These are phyloP conservation scores for Drosophila bunnanda DNA, from an alignment of 2,888 invertebrate genomes.

Conservation along the genomic window DNA sequence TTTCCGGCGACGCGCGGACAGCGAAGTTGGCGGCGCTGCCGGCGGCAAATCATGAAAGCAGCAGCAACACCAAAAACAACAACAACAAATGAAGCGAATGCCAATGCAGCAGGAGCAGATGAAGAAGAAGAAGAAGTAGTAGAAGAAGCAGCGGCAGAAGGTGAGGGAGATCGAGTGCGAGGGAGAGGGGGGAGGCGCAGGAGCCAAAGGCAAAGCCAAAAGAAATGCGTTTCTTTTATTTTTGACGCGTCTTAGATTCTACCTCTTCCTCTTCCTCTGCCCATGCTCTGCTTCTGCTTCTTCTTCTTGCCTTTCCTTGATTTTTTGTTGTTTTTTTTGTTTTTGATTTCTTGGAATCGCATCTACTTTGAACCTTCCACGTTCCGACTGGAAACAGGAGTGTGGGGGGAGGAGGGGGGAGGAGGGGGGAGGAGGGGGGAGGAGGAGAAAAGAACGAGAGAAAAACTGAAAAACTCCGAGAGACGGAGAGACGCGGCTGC, in stretches of 20 bases:
- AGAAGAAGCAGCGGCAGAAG: constrained; percentile 24
- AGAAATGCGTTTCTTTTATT: constrained; percentile 74
- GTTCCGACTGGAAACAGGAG: constrained; percentile 20
- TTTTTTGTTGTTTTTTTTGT: constrained; percentile 26
- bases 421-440: not conserved
- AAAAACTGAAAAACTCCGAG: constrained; percentile 18
- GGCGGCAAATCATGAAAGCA: constrained; percentile 78
- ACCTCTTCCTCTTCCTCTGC: constrained; percentile 34
- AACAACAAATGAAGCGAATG: constrained; percentile 49
- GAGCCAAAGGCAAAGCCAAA: constrained; percentile 52
- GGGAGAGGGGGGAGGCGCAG: constrained; percentile 31
- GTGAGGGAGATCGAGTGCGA: constrained; percentile 21
- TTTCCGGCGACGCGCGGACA: constrained; percentile 66
- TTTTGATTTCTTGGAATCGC: constrained; percentile 76
- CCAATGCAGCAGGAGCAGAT: constrained; percentile 51
- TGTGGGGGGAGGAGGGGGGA: not conserved
- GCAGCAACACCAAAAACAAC: constrained; percentile 42
- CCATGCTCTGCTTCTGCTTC: constrained; percentile 10
- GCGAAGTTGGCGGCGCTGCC: constrained; percentile 56
- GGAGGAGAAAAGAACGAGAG: not conserved
- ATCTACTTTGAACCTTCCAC: constrained; percentile 75
- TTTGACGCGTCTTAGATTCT: constrained; percentile 79
- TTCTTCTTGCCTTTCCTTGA: constrained; percentile 9
- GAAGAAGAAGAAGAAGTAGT: constrained; percentile 7
- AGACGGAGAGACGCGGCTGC: constrained; percentile 61